Base-by-base conservation (phyloP, 2,888 invertebrate genomes). In the Drosophila limbata region DNA sequence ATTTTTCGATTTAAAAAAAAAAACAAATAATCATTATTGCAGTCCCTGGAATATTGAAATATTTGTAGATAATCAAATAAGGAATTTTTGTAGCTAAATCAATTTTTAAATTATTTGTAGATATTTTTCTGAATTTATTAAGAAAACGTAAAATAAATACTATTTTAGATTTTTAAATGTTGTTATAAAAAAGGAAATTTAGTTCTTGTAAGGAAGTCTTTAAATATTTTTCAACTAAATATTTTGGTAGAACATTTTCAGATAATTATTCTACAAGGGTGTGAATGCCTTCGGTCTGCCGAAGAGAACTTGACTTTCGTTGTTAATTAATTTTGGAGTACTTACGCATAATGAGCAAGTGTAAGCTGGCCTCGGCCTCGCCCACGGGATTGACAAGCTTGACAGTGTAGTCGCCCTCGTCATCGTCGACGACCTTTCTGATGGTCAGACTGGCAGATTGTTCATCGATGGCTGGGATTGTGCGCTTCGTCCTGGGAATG, bases 361-460 rank as follows among this genome's bases (percentile, higher is more conserved):
- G 94, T 50, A 97, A 94, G 66, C 95, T 95, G 31, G 95, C 94
- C 66, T 94, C 94, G 6, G 95, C 95, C 90, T 96, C 95, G 31
- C 97, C 97, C 79, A 95, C 95, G 74, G 94, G 95, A 91, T 97
- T 97, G 68, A 93, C 94, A 21, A 97, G 93, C 84, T 94, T 95
- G 33, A 97, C 91, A n/a, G 94, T 95, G 88, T 97, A 97, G 64
- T 94, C 93, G 37, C 96, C 97, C 69, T 95, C 94, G 89, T 97
- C 96, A 59, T 94, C 93, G 60, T 95, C 94, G 79, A 95, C 95
- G 15, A 95, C 94, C 90, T 96, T 96, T 83, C 94, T 95, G 55
- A 97, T 95, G 0, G 95, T 96, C 28, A 97, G 93, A 47, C 94
- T 94, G 4, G 96, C 96, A 3, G 94, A 94, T 88, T 95, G 94